Percentiles rank a stretch among this genome's conserved stretches.
Evolutionary conservation across 2,888 invertebrate genomes (phyloP).

Genomic region (Nomada ferruginata): DNA sequence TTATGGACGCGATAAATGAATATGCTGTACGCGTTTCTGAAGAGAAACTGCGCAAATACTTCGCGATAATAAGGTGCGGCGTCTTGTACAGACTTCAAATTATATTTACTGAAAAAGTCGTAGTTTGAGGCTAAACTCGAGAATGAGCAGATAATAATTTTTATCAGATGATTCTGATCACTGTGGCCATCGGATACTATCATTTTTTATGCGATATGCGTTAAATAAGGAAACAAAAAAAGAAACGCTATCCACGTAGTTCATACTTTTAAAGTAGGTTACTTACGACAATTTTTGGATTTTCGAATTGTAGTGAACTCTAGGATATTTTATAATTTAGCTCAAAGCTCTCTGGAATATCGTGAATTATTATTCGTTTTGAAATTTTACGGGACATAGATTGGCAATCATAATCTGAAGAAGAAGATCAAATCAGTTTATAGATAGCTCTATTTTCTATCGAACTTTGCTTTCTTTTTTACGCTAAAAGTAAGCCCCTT

Average conservation of each 20-base stretch:
- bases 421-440: not conserved
- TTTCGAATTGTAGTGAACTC: not conserved
- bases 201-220: not conserved
- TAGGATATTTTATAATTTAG: not conserved
- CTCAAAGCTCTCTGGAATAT: not conserved
- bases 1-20: constrained; percentile 42
- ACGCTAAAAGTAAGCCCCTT: not conserved
- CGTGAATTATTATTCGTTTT: not conserved
- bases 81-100: constrained; percentile 55
- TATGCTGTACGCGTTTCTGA: constrained; percentile 64
- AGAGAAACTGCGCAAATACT: constrained; percentile 64
- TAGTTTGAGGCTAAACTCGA: not conserved
- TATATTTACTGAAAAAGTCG: constrained; percentile 25
- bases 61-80: constrained; percentile 43
- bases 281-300: not conserved
- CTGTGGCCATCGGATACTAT: not conserved
- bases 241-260: not conserved
- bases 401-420: not conserved
- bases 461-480: not conserved
- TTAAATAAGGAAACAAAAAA: not conserved
- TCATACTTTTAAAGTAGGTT: not conserved
- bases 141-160: not conserved
- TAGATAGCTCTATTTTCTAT: not conserved
- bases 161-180: not conserved
- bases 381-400: not conserved